Base-by-base conservation (phyloP, 2,888 invertebrate genomes). In the Sclerodermus sp. region DNA sequence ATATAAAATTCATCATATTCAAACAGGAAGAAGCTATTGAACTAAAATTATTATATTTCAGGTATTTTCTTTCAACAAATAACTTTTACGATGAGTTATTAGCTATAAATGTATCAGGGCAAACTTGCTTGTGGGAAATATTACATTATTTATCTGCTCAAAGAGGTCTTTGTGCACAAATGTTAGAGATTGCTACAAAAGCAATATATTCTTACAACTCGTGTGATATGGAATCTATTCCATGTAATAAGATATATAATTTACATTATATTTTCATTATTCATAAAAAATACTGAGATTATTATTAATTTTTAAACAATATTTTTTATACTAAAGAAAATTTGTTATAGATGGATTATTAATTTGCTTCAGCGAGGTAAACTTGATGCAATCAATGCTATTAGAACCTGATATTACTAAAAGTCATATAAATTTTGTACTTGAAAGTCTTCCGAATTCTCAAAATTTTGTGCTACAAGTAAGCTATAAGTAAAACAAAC, bases 41-140 rank as follows among this genome's bases (percentile, higher is more conserved):
- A 38, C 32, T 45, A 9, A 29, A 23, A 23, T 18, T 1, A 46
- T 47, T 44, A 48, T 38, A 61, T 77, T 74, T 29, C 58, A 83
- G 83, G 75, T 79, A 80, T 60, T 86, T 86, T 75, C 74, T 86
- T 56, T 80, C 82, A 42, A 81, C 81, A 50, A 86, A 86, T 74
- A 82, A 82, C 54, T 83, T 82, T 70, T 87, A 86, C 65, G 86
- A 87, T 66, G 86, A 87, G 73, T 79, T 82, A 38, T 72, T 84
- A 62, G 86, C 86, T 9, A 82, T 87, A 42, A 83, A 83, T 64
- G 81, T 87, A 16, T 81, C 86, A 8, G 83, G 85, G 49, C 85
- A 86, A 66, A 84, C 84, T 30, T 83, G 83, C 31, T 79, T 86
- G 45, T 85, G 85, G 82, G 82, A 83, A 57, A 79, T 86, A 36